Percentiles rank a stretch among this genome's conserved stretches.
Conservation (phyloP, 2,797 vertebrate genomes). For the Yasuhikotakia modesta region DNA sequence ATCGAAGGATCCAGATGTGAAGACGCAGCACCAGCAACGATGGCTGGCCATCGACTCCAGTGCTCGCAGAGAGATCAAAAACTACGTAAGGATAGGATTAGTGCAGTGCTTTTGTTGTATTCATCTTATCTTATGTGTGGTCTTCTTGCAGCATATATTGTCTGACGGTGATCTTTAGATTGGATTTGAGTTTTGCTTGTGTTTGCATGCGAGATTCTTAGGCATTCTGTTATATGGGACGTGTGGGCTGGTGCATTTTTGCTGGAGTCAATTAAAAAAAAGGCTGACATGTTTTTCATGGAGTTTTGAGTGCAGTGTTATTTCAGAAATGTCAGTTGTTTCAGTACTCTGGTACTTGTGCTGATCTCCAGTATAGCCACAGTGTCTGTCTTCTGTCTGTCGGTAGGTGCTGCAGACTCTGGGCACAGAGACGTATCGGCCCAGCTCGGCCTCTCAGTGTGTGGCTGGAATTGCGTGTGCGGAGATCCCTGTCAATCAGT, state of each 20-base stretch:
- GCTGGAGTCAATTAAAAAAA: too few species aligned
- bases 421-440: conserved; percentile 95
- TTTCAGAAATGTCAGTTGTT: too few species aligned
- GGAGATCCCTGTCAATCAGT: conserved; percentile 94
- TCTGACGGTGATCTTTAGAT: too few species aligned
- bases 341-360: too few species aligned
- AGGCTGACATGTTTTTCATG: too few species aligned
- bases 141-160: too few species aligned
- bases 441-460: conserved; percentile 97
- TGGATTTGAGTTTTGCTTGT: neutral
- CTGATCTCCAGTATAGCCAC: too few species aligned
- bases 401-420: conserved; percentile 90
- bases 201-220: neutral
- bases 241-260: too few species aligned
- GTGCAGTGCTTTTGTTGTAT: neutral
- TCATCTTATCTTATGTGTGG: too few species aligned
- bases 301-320: too few species aligned
- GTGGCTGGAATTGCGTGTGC: conserved; percentile 98
- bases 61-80: conserved; percentile 93
- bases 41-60: conserved; percentile 95
- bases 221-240: too few species aligned
- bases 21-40: conserved; percentile 92
- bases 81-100: conserved; percentile 82
- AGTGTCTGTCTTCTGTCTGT: neutral
- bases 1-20: conserved; percentile 95